A percentile compares a stretch with the other conserved stretches of the same genome.
Evolutionary conservation across 2,113 vertebrate species (phyloP).

Genomic region (Neoarius graeffei): DNA sequence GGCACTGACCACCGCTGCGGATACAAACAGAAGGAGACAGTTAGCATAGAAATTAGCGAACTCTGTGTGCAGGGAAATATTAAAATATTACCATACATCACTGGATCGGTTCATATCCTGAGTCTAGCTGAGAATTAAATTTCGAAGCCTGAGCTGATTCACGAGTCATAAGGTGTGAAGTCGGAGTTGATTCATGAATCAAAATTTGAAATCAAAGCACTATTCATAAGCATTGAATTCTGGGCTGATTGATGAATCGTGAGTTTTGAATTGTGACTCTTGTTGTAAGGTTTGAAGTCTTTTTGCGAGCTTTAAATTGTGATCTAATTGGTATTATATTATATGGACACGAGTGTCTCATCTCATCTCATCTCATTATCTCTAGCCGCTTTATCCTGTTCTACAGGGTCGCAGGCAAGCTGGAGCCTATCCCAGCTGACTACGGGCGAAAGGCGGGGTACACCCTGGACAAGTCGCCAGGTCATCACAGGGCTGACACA

Average conservation of each 20-base stretch:
- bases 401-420: too few relatives aligned
- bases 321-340: background rate
- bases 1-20: slow-evolving; percentile 88
- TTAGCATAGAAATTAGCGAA: background rate
- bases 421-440: too few relatives aligned
- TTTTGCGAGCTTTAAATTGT: background rate
- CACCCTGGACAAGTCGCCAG: too few relatives aligned
- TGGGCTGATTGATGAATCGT: background rate
- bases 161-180: background rate
- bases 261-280: background rate
- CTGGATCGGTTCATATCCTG: background rate
- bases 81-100: too few relatives aligned
- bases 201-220: too few relatives aligned
- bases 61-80: background rate
- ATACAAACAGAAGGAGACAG: slow-evolving; percentile 40
- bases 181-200: background rate
- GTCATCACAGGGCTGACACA: too few relatives aligned
- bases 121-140: background rate
- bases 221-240: background rate
- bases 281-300: background rate
- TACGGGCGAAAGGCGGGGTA: too few relatives aligned
- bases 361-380: too few relatives aligned
- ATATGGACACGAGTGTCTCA: too few relatives aligned
- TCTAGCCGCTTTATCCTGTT: too few relatives aligned
- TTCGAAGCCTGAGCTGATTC: background rate